These are phyloP conservation scores for Sminthurides aquaticus DNA, from an alignment of 2,888 invertebrate species.

Conservation along the genomic window DNA sequence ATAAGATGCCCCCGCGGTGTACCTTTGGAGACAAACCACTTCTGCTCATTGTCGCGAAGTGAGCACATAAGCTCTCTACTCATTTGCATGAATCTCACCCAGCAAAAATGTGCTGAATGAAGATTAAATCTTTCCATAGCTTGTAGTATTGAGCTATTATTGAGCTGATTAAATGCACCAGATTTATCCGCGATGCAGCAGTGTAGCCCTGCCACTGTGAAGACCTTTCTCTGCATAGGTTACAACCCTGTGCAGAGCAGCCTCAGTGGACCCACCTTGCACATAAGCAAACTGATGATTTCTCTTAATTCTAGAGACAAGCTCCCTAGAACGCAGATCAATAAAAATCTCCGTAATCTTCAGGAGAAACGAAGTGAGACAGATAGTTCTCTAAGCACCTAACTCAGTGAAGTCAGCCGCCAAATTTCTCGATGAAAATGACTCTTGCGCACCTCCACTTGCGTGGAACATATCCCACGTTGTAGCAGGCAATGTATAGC, in stretches of 20 bases:
- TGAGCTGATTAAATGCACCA: constrained; percentile 41
- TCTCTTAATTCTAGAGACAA: no score
- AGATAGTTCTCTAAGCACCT: background rate
- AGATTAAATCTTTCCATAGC: constrained; percentile 17
- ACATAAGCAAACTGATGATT: constrained; percentile 24
- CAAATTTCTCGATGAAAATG: background rate
- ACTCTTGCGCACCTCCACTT: background rate
- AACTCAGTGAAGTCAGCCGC: background rate
- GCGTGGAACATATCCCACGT: background rate
- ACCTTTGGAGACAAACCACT: constrained; percentile 25
- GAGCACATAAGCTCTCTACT: background rate
- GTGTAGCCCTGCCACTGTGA: constrained; percentile 18
- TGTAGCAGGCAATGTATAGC: background rate
- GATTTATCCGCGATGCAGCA: constrained; percentile 39
- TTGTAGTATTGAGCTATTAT: constrained; percentile 22
- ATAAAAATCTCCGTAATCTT: background rate
- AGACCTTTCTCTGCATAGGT: background rate
- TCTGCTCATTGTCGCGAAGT: background rate
- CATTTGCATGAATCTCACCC: constrained; percentile 20
- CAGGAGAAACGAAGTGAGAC: background rate
- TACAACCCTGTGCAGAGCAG: constrained; percentile 2
- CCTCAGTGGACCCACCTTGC: constrained; percentile 15
- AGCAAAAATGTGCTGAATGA: background rate
- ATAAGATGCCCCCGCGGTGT: constrained; percentile 44
- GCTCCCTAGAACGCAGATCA: no score